These are phyloP conservation scores for Oncorhynchus tshawytscha DNA, from an alignment of 2,113 vertebrate species.

Conservation along the genomic window DNA sequence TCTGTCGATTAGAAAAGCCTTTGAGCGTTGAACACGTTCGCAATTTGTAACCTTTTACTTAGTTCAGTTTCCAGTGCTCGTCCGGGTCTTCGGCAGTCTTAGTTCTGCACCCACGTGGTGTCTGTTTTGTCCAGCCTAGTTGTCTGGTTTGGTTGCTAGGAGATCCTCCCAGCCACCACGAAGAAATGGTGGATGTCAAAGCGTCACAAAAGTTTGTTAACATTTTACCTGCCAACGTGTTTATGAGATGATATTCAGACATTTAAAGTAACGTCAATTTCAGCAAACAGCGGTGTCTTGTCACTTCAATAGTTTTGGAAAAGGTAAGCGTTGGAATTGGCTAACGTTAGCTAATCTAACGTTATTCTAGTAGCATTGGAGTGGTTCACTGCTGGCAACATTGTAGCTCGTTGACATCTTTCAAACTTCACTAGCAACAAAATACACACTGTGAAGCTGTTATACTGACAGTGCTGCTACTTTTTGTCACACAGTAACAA, in stretches of 20 bases:
- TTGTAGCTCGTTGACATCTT: background rate
- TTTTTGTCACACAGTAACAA: too few relatives aligned
- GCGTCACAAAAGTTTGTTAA: background rate
- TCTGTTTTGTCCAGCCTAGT: background rate
- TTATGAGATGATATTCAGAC: background rate
- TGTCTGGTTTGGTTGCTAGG: slow-evolving; percentile 41
- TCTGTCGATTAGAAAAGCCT: too few relatives aligned
- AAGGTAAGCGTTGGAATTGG: background rate
- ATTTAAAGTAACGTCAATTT: background rate
- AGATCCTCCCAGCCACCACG: slow-evolving; percentile 4
- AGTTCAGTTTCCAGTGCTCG: background rate
- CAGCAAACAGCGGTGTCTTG: background rate
- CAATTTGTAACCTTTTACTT: background rate
- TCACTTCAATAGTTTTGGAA: background rate
- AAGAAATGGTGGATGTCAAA: background rate
- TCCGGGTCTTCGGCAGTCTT: background rate
- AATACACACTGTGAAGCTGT: background rate
- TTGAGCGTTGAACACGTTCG: background rate
- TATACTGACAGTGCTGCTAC: too few relatives aligned
- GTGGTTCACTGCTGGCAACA: background rate
- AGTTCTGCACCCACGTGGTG: slow-evolving; percentile 2
- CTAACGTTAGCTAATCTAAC: background rate
- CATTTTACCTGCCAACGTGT: background rate
- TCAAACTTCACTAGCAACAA: background rate
- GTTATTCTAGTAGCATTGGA: background rate